phyloP scores from a whole-genome alignment of 1,140 invertebrate genomes.

The Bombus picipes region DNA sequence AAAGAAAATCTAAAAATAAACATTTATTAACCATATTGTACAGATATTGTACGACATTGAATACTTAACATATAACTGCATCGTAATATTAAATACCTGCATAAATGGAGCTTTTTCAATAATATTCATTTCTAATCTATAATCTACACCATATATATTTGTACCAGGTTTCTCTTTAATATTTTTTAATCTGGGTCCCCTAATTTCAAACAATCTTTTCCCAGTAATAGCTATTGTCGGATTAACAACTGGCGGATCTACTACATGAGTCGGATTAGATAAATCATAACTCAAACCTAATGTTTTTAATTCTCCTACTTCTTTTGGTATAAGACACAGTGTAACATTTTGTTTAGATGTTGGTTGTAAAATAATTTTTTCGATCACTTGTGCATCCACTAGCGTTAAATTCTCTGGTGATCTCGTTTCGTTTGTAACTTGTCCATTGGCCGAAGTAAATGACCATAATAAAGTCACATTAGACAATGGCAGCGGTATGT shows the following conservation, averaged over 20 bases:
- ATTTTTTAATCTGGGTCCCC: constrained; percentile 80
- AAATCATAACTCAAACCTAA: constrained; percentile 76
- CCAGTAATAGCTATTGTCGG: constrained; percentile 83
- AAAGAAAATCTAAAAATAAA: constrained; percentile 84
- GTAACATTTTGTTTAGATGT: constrained; percentile 77
- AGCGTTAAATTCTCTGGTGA: constrained; percentile 71
- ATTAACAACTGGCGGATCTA: constrained; percentile 73
- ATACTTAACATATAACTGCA: constrained; percentile 25
- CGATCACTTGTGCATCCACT: constrained; percentile 79
- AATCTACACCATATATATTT: constrained; percentile 82
- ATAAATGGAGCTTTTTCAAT: constrained; percentile 88
- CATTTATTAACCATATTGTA: background rate
- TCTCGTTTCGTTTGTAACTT: constrained; percentile 76
- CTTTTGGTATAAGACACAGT: constrained; percentile 73
- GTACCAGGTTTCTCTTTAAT: constrained; percentile 80
- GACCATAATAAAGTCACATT: constrained; percentile 92
- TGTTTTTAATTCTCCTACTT: constrained; percentile 75
- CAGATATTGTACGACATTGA: background rate
- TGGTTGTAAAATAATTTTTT: constrained; percentile 78
- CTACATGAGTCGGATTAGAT: constrained; percentile 74
- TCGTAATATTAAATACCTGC: constrained; percentile 83
- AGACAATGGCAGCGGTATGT: constrained; percentile 88
- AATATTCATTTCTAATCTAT: constrained; percentile 86
- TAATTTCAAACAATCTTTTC: constrained; percentile 85
- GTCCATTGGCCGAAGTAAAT: constrained; percentile 83